phyloP scores from a whole-genome alignment of 2,888 invertebrate species.

The Sipha maydis region DNA sequence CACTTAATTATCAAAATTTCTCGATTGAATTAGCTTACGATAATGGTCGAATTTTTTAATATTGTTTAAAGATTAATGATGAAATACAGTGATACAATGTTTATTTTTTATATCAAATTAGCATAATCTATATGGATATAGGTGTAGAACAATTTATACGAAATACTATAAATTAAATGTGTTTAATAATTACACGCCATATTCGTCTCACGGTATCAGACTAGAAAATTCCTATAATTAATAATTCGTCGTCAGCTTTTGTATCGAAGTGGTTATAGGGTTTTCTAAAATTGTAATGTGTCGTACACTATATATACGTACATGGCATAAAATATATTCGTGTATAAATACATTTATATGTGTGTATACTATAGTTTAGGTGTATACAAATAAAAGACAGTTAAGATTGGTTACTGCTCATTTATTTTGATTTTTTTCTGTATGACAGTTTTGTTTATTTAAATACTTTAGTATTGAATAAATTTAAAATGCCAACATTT shows the following conservation, averaged over 20 bases:
- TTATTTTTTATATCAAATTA: background rate
- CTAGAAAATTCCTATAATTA: slow-evolving; percentile 9
- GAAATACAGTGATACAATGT: background rate
- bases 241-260: slow-evolving; percentile 7
- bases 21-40: too few relatives aligned
- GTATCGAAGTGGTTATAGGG: background rate
- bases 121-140: background rate
- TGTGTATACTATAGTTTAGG: background rate
- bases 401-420: slow-evolving; percentile 15
- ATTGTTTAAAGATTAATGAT: background rate
- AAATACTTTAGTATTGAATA: background rate
- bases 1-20: too few relatives aligned
- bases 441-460: background rate
- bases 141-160: background rate
- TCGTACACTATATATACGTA: background rate
- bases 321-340: background rate
- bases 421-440: slow-evolving; percentile 19
- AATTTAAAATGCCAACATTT: background rate
- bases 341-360: too few relatives aligned
- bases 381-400: background rate
- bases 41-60: background rate
- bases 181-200: background rate
- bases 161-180: background rate
- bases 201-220: slow-evolving; percentile 4
- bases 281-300: background rate